Evolutionary conservation across 2,113 vertebrate genomes (phyloP).

Genomic region (Ammodytes marinus): DNA sequence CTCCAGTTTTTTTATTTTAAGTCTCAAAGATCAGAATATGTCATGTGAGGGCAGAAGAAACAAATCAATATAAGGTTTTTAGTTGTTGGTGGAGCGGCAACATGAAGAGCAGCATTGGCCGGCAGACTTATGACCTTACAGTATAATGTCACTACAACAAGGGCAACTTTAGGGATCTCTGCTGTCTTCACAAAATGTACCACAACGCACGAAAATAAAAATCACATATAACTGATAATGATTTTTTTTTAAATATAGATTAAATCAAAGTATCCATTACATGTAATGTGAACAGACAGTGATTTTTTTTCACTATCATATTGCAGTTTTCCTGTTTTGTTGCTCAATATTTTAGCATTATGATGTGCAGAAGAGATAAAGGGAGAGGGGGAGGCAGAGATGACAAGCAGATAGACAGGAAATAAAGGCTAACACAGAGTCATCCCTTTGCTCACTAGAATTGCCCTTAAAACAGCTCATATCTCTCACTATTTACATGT

Average conservation of each 20-base stretch:
- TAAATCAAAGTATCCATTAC: too few relatives aligned
- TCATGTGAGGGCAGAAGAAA: not conserved
- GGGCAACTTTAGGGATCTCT: not conserved
- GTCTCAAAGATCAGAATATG: not conserved
- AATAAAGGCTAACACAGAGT: not conserved
- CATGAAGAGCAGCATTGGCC: conserved; percentile 36
- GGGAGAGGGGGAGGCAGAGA: not conserved
- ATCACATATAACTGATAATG: too few relatives aligned
- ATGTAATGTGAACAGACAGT: too few relatives aligned
- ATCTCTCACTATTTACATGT: not conserved
- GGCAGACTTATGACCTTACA: conserved; percentile 34
- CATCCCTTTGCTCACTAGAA: not conserved
- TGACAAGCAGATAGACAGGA: not conserved
- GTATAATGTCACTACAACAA: conserved; percentile 19
- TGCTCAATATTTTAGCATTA: not conserved
- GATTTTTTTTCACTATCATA: too few relatives aligned
- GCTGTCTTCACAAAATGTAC: not conserved
- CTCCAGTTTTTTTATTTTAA: not conserved
- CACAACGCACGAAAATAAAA: too few relatives aligned
- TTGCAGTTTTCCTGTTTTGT: not conserved
- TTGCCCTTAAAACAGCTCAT: not conserved
- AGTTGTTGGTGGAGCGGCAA: not conserved
- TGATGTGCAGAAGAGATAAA: not conserved
- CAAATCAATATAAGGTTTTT: not conserved
- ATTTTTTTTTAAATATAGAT: too few relatives aligned